Evolutionary conservation across 2,113 vertebrate genomes (phyloP).

Genomic region (Thunnus maccoyii): DNA sequence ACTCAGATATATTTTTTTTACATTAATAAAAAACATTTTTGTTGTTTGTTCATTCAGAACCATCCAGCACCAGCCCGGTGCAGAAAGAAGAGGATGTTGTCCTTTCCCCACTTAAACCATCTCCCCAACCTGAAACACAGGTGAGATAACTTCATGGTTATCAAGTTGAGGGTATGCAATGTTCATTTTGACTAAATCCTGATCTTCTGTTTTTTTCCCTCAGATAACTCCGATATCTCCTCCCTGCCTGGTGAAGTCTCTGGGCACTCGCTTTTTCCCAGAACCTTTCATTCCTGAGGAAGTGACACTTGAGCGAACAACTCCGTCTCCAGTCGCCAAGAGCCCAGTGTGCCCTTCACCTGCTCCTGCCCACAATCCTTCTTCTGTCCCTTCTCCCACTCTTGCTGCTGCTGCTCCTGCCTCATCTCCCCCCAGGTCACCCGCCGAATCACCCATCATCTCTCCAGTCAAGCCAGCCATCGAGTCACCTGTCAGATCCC

Average conservation of each 20-base stretch:
- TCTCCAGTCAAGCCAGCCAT: constrained; percentile 42
- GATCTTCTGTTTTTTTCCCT: constrained; percentile 3
- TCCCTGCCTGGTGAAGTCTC: constrained; percentile 72
- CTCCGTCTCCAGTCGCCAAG: constrained; percentile 55
- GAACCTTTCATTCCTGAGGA: constrained; percentile 82
- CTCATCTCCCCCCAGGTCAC: constrained; percentile 44
- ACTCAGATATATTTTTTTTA: not conserved
- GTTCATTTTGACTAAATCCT: not conserved
- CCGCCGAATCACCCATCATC: constrained; percentile 36
- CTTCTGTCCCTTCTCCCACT: constrained; percentile 54
- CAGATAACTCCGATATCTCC: constrained; percentile 61
- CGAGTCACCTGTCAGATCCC: constrained; percentile 31
- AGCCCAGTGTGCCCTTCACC: constrained; percentile 60
- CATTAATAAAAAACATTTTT: not conserved
- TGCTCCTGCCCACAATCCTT: constrained; percentile 39
- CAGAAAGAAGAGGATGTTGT: constrained; percentile 73
- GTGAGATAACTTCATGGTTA: constrained; percentile 42
- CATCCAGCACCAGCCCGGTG: constrained; percentile 53
- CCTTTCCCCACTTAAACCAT: constrained; percentile 64
- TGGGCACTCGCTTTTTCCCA: constrained; percentile 83
- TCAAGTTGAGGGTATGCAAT: not conserved
- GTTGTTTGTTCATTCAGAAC: constrained; percentile 63
- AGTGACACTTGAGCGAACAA: constrained; percentile 59
- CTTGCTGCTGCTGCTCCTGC: constrained; percentile 25
- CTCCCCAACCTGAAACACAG: constrained; percentile 54